Evolutionary conservation across 2,888 invertebrate species (phyloP), one percentile per base, ranked within the genome.

Genomic region (Apotomis capreana): DNA sequence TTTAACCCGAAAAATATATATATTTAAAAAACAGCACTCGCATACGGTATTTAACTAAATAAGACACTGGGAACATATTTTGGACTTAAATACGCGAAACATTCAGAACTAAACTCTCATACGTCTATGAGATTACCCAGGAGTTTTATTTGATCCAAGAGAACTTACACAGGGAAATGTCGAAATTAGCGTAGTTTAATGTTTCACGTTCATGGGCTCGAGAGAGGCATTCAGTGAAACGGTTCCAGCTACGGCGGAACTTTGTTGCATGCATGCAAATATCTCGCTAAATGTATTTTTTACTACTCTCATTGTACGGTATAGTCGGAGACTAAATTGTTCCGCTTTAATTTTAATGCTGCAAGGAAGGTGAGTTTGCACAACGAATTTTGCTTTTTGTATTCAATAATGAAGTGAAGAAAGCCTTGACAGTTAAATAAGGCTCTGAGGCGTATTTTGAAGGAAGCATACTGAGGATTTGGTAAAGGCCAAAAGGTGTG

Each of bases 181-280:
- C 46, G 58, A 80, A 82, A 81, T 84, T 83, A 80, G 80, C 81
- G 78, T 74, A 74, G 76, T 78, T 79, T 77, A 80, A 76, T 76
- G 68, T 73, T 70, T 70, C 54, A 73, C 75, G 69, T 68, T 58
- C 54, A 55, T 54, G 55, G 54, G 26, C 68, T 67, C 63, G 46
- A 69, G 63, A 73, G 68, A 71, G 74, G 74, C 74, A 78, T 73
- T 72, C 79, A 77, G 74, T 74, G 78, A 78, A 80, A 81, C 77
- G 77, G 74, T 78, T 76, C 74, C 44, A 65, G 51, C 59, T 67
- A 44, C 59, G 49, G 37, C 51, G 13, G 68, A 69, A 82, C 81
- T 81, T 84, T 81, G 80, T 81, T 80, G 77, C 76, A 79, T 78
- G 77, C 77, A 78, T 77, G 76, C 76, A 78, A 81, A 80, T 80